A percentile compares a stretch with the other conserved stretches of the same genome.
phyloP scores from a whole-genome alignment of 1,140 invertebrate genomes.

The Drosophila erecta region DNA sequence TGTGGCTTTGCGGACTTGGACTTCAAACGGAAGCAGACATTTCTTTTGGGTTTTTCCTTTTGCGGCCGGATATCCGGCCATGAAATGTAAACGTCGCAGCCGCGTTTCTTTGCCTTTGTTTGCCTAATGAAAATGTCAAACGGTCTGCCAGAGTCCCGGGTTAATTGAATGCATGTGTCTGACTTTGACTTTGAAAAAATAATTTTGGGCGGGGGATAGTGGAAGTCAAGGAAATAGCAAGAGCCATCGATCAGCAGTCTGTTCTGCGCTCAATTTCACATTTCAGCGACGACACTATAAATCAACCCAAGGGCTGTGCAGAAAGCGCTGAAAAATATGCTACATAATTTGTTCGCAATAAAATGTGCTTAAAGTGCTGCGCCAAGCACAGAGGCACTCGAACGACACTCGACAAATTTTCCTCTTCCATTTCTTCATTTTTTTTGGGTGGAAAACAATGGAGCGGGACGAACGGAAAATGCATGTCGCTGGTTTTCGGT shows the following conservation, averaged over 20 bases:
- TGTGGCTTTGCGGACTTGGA: slow-evolving; percentile 51
- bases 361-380: slow-evolving; percentile 73
- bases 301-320: slow-evolving; percentile 36
- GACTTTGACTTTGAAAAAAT: slow-evolving; percentile 35
- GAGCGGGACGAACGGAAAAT: slow-evolving; percentile 4
- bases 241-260: slow-evolving; percentile 54
- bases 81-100: slow-evolving; percentile 75
- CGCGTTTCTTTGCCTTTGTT: slow-evolving; percentile 31
- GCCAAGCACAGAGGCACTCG: slow-evolving; percentile 47
- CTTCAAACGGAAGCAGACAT: slow-evolving; percentile 73
- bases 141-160: slow-evolving; percentile 25
- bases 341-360: slow-evolving; percentile 80
- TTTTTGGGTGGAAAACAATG: slow-evolving; percentile 26
- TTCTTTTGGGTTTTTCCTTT: slow-evolving; percentile 68
- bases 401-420: slow-evolving; percentile 35
- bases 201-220: background rate
- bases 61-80: slow-evolving; percentile 63
- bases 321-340: slow-evolving; percentile 61
- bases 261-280: slow-evolving; percentile 69
- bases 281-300: slow-evolving; percentile 57
- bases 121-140: slow-evolving; percentile 72
- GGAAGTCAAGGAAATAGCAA: slow-evolving; percentile 1
- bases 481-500: slow-evolving; percentile 50
- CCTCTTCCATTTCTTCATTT: background rate
- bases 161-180: slow-evolving; percentile 68